These are phyloP conservation scores for Sphaerodactylus townsendi DNA, from an alignment of 2,113 vertebrate genomes.

Conservation along the genomic window DNA sequence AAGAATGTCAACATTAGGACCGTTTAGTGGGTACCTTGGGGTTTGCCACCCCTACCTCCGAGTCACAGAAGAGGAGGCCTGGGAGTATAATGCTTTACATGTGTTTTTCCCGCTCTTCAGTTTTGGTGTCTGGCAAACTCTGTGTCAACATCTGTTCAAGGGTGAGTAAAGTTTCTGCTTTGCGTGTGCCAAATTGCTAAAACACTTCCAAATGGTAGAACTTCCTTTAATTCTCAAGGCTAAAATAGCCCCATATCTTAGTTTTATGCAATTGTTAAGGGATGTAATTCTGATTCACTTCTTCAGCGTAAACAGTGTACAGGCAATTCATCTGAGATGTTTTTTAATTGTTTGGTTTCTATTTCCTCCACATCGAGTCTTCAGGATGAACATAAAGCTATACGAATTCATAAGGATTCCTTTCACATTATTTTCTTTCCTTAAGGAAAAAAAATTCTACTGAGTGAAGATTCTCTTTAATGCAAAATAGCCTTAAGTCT, in stretches of 20 bases:
- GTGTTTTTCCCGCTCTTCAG: background rate
- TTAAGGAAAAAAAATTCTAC: too few species aligned
- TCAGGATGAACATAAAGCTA: background rate
- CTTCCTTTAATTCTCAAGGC: background rate
- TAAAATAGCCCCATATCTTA: background rate
- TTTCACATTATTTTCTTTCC: too few species aligned
- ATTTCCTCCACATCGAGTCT: background rate
- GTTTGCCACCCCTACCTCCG: background rate
- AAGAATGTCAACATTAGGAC: background rate
- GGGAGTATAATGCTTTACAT: background rate
- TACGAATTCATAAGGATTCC: background rate
- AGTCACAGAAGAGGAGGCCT: background rate
- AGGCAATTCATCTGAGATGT: background rate
- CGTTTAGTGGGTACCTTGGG: constrained; percentile 6
- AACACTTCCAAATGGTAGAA: background rate
- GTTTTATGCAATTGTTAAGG: accelerated
- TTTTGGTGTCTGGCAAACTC: background rate
- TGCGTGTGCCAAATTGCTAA: background rate
- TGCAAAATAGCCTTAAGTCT: too few species aligned
- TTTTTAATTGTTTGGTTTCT: background rate
- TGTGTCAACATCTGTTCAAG: background rate
- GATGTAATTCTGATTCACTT: accelerated
- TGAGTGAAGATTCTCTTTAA: too few species aligned
- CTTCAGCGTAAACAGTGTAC: background rate
- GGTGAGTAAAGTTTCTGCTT: background rate